Evolutionary conservation across 1,140 invertebrate species (phyloP).

Genomic region (Tyrophagus putrescentiae): DNA sequence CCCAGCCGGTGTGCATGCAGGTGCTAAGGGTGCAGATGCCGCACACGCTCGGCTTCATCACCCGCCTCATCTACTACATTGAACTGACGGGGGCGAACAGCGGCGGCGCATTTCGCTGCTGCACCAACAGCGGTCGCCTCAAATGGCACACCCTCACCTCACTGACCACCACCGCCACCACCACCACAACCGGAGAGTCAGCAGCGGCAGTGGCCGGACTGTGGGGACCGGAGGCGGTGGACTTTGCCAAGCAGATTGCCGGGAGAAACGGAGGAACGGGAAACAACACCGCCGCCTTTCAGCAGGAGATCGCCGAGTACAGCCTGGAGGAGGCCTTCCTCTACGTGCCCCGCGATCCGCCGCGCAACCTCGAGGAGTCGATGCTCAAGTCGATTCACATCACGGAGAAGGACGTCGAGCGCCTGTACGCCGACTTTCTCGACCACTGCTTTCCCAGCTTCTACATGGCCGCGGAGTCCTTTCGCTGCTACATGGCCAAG

Average conservation of each 20-base stretch:
- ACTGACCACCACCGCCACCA: too few relatives aligned
- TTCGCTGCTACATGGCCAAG: constrained; percentile 20
- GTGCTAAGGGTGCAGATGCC: constrained; percentile 13
- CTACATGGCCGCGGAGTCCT: constrained; percentile 11
- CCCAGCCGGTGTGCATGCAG: not conserved
- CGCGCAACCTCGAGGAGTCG: constrained; percentile 18
- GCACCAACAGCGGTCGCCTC: not conserved
- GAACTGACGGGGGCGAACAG: not conserved
- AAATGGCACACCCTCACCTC: too few relatives aligned
- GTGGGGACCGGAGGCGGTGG: constrained; percentile 13
- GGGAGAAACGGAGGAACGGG: too few relatives aligned
- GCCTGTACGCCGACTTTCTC: constrained; percentile 21
- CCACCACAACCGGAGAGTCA: not conserved
- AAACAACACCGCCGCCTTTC: too few relatives aligned
- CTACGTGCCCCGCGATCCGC: constrained; percentile 21
- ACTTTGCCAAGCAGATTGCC: not conserved
- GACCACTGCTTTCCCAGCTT: constrained; percentile 22
- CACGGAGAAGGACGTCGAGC: constrained; percentile 16
- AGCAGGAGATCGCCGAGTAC: not conserved
- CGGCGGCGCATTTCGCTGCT: not conserved
- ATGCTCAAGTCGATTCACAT: constrained; percentile 22
- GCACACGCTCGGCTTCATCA: constrained; percentile 11
- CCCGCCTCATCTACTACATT: constrained; percentile 10
- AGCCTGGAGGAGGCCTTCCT: constrained; percentile 17
- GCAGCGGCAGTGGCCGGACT: not conserved